Evolutionary conservation across 2,113 vertebrate species (phyloP).

Genomic region (Thymallus thymallus): DNA sequence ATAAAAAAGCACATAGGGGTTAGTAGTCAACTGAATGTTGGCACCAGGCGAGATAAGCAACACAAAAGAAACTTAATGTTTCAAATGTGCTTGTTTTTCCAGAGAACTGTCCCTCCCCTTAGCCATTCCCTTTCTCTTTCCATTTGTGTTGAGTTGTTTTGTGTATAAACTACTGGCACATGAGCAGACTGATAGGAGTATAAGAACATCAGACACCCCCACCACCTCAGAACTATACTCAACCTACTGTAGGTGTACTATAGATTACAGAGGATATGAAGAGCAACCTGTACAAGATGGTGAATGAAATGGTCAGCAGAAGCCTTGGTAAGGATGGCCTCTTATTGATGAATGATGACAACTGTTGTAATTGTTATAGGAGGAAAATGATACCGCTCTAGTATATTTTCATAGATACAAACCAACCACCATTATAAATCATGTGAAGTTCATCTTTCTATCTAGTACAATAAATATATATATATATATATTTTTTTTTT

Average conservation of each 20-base stretch:
- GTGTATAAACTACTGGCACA: conserved; percentile 31
- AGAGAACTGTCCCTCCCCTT: conserved; percentile 9
- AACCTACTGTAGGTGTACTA: background rate
- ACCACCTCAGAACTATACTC: background rate
- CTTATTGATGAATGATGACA: background rate
- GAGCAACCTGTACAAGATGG: background rate
- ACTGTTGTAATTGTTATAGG: background rate
- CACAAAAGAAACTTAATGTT: too few relatives aligned
- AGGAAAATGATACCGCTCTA: too few relatives aligned
- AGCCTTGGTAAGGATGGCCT: background rate
- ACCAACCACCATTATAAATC: too few relatives aligned
- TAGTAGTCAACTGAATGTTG: too few relatives aligned
- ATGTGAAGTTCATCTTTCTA: background rate
- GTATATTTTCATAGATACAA: background rate
- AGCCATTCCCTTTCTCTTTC: conserved; percentile 25
- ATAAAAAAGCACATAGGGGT: too few relatives aligned
- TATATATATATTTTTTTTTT: too few relatives aligned
- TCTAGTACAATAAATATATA: background rate
- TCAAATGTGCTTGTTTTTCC: too few relatives aligned
- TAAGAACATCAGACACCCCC: conserved; percentile 5
- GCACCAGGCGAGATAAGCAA: too few relatives aligned
- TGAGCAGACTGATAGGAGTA: background rate
- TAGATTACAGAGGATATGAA: background rate
- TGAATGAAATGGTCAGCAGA: background rate
- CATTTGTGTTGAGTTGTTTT: conserved; percentile 19